Conservation (phyloP, 2,797 vertebrate species). For the Garrulus glandarius region DNA sequence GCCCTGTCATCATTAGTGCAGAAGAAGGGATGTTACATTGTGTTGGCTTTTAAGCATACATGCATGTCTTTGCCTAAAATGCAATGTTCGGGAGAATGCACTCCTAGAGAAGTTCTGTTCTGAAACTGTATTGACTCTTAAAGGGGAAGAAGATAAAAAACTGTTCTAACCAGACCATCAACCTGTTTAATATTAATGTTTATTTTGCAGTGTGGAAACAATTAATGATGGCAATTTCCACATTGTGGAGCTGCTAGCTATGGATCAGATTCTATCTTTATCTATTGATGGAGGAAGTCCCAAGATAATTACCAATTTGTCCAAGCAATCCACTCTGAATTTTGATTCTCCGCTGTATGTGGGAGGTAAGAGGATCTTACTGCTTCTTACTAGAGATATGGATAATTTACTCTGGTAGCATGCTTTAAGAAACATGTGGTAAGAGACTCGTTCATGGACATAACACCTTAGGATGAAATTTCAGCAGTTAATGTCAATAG, state of each 20-base stretch:
- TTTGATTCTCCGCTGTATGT: constrained; percentile 91
- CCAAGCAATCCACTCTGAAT: constrained; percentile 89
- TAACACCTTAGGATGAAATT: neutral
- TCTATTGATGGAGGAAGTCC: constrained; percentile 92
- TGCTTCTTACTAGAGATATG: neutral
- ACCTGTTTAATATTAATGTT: neutral
- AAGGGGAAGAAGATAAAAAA: neutral
- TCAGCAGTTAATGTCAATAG: neutral
- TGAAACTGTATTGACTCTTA: neutral
- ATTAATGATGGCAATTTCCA: constrained; percentile 98
- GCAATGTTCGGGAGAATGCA: neutral
- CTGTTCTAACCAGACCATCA: neutral
- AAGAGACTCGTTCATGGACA: neutral
- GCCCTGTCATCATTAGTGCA: neutral
- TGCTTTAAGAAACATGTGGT: neutral
- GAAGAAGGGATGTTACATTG: neutral
- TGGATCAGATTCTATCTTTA: constrained; percentile 90
- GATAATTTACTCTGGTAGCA: neutral
- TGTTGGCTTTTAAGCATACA: neutral
- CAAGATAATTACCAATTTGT: constrained; percentile 92
- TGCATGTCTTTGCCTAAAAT: neutral
- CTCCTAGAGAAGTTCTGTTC: neutral
- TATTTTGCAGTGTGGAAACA: constrained; percentile 88
- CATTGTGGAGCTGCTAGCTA: constrained; percentile 89
- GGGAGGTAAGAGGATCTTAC: constrained; percentile 83